These are phyloP conservation scores for Melanotaenia parkinsoni DNA, from an alignment of 2,797 vertebrate genomes.

Conservation along the genomic window DNA sequence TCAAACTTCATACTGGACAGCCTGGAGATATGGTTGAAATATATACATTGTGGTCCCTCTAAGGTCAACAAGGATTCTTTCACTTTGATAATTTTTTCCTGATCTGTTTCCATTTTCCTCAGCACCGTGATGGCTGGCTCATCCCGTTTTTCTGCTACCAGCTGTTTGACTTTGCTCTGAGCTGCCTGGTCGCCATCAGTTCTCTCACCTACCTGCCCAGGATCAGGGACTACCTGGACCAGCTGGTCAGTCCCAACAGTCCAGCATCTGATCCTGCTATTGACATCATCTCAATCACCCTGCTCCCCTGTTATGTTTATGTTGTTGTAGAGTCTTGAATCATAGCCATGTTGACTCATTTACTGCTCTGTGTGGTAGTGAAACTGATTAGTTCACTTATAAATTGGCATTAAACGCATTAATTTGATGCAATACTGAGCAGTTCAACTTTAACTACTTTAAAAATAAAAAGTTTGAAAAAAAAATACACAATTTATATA, in stretches of 20 bases:
- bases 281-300: neutral
- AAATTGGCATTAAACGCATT: neutral
- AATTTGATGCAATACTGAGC: neutral
- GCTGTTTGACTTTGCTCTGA: conserved; percentile 97
- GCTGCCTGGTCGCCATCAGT: conserved; percentile 96
- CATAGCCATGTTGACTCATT: neutral
- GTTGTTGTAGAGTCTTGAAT: too few relatives aligned
- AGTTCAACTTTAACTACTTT: neutral
- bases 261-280: neutral
- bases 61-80: neutral
- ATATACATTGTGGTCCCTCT: conserved; percentile 23
- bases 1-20: neutral
- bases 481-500: too few relatives aligned
- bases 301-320: neutral
- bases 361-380: neutral
- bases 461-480: neutral
- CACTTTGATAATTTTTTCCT: neutral
- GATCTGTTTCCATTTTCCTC: conserved; percentile 11
- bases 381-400: neutral
- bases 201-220: conserved; percentile 95
- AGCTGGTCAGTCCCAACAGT: conserved; percentile 86
- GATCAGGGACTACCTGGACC: conserved; percentile 97
- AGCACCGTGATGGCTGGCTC: conserved; percentile 98
- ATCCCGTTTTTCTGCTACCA: conserved; percentile 99
- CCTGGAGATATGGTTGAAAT: conserved; percentile 13